A percentile compares a stretch with the other conserved stretches of the same genome.
Conservation (phyloP, 37 sponge, comb jelly and placozoan genomes). For the Theonella swinhoei region DNA sequence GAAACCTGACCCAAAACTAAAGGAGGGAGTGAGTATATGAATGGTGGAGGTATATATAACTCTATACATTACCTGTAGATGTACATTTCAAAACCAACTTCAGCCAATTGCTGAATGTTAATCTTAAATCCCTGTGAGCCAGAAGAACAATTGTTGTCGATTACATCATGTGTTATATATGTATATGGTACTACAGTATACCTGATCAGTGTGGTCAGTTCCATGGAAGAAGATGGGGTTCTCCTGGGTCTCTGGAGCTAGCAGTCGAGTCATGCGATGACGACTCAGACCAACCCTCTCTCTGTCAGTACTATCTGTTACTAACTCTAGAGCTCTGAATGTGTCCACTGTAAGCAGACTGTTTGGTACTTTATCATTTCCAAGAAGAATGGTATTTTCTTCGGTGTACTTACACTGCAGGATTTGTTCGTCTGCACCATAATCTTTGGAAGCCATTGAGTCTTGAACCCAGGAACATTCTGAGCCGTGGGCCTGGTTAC, state of each 20-base stretch:
- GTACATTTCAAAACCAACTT: slow-evolving; percentile 74
- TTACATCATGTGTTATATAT: too few species aligned
- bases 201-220: slow-evolving; percentile 18
- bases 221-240: slow-evolving; percentile 75
- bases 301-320: slow-evolving; percentile 54
- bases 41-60: neutral
- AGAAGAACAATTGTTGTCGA: too few species aligned
- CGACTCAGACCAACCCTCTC: slow-evolving; percentile 67
- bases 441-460: neutral
- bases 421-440: slow-evolving; percentile 60
- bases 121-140: slow-evolving; percentile 7
- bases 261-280: slow-evolving; percentile 59
- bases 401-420: slow-evolving; percentile 29
- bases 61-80: slow-evolving; percentile 24
- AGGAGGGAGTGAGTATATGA: neutral
- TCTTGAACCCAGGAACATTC: slow-evolving; percentile 13
- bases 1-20: slow-evolving; percentile 67
- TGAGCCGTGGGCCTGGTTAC: slow-evolving; percentile 24
- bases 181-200: too few species aligned
- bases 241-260: slow-evolving; percentile 71
- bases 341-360: slow-evolving; percentile 41
- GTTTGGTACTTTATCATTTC: neutral
- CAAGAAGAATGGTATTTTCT: slow-evolving; percentile 30
- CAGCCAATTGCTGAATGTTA: slow-evolving; percentile 49
- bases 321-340: slow-evolving; percentile 41